Evolutionary conservation across 1,140 invertebrate species (phyloP), one percentile per base, ranked within the genome.

Genomic region (Araneus ventricosus): DNA sequence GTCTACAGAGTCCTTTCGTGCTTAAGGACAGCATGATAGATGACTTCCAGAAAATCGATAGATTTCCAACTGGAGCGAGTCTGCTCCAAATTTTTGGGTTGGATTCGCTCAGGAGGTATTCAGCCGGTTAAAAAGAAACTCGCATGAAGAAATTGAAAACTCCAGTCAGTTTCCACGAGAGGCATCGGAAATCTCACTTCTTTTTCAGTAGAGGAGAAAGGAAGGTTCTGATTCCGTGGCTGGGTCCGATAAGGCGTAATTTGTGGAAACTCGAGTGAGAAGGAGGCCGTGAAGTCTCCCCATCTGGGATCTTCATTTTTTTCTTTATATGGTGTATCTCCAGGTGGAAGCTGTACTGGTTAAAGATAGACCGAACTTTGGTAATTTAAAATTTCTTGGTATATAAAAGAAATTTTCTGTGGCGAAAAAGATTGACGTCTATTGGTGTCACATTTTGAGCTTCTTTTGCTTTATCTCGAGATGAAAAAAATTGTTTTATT

Each of bases 131-230:
- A 82, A 82, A 82, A 82, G 80, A 82, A 82, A 30, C 22, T 41
- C 80, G 80, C 80, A 82, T 52, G 41, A 82, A 82, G 80, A 82
- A 82, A 82, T 82, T 82, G 80, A 82, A 82, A 82, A 82, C 37
- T 82, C 24, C 70, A 79, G 45, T 52, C 30, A 37, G 70, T 75
- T 75, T 75, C 70, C 70, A 75, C 27, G 37, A 27, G 80, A 45
- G 7, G 80, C 39, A 45, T 52, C 41, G 80, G 80, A 82, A 52
- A 82, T 75, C 70, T 75, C 70, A 75, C 80, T 82, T 82, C 39
- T 82, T 82, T 45, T 45, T 79, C 22, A 52, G 80, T 10, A 82
- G 39, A 52, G 22, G 37, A 45, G 80, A 52, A 82, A 82, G 39
- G 80, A 22, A 39, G 41, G 80, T 82, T 41, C 41, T 52, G 80